Evolutionary conservation across 2,113 vertebrate species (phyloP), one percentile per base, ranked within the genome.

Genomic region (Saccopteryx bilineata): DNA sequence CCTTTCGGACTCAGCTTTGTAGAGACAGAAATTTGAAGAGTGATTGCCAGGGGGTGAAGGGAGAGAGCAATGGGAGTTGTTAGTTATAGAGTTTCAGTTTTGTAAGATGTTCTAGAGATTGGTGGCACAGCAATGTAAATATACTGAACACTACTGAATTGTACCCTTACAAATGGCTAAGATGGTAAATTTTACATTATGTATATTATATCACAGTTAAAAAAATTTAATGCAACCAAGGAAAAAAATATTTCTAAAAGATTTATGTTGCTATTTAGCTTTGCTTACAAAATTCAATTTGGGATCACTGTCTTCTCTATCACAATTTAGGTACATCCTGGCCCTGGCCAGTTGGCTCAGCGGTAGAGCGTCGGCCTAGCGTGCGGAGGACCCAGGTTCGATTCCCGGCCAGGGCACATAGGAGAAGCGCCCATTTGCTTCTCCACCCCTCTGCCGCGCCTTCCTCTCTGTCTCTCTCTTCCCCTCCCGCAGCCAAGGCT

Each of bases 191-290:
- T 89, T 87, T 86, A 31, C 56, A 15, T 58, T 58, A 65, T 78
- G 21, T 56, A 9, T 18, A 21, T 60, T 66, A 50, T 75, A 72
- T 9, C 28, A 58, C 33, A 66, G 65, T 93, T 96, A 1, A 8
- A 39, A 71, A 87, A 78, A 87, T 39, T 39, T 46, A 84, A 80
- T 68, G 56, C 89, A 75, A 78, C 52, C 90, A 21, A 92, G 11
- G 7, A 58, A 33, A 56, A 87, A 54, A 61, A 46, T 7, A 6
- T 58, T 71, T 83, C 71, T 82, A n/a, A 72, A 92, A 91, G 24
- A 86, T 89, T 78, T 39, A 52, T 50, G 28, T n/a, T 69, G 9
- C 21, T 85, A 7, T 26, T 85, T 23, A 68, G 66, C 11, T 88
- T 91, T 89, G 26, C 15, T 89, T 81, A 61, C 46, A 54, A 91